phyloP scores from a whole-genome alignment of 2,888 invertebrate genomes.

The Pandemis heparana region DNA sequence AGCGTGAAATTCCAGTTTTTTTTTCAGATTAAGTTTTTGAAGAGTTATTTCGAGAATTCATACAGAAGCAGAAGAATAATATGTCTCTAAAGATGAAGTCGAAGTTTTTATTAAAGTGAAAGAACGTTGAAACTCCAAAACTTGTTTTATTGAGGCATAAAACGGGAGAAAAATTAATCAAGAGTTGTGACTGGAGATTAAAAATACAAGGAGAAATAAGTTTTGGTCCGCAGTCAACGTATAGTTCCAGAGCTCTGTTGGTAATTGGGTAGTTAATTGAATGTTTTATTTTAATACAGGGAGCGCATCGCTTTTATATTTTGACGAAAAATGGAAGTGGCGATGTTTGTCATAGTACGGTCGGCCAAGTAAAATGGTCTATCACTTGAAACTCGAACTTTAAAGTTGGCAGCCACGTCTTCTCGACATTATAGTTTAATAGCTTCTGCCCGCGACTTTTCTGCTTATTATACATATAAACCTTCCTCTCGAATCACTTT shows the following conservation, averaged over 20 bases:
- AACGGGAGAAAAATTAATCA: slow-evolving; percentile 15
- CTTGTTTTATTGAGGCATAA: slow-evolving; percentile 24
- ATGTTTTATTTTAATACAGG: not conserved
- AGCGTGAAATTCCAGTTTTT: not conserved
- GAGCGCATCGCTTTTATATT: not conserved
- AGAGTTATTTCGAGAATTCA: not conserved
- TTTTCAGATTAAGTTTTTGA: not conserved
- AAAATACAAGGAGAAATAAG: slow-evolving; percentile 27
- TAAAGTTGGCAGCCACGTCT: too few relatives aligned
- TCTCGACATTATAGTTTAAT: too few relatives aligned
- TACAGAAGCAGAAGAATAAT: not conserved
- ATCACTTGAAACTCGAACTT: too few relatives aligned
- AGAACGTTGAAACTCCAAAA: slow-evolving; percentile 7
- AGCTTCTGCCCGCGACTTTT: too few relatives aligned
- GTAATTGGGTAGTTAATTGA: not conserved
- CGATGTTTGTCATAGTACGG: not conserved
- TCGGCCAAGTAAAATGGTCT: not conserved
- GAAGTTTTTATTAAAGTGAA: slow-evolving; percentile 6
- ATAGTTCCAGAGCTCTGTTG: slow-evolving; percentile 6
- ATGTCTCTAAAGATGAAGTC: not conserved
- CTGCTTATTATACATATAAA: too few relatives aligned
- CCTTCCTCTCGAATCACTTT: too few relatives aligned
- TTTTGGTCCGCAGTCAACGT: not conserved
- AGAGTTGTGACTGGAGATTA: slow-evolving; percentile 21
- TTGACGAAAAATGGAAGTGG: not conserved